Conservation (phyloP, 2,113 vertebrate species). For the Uria lomvia region DNA sequence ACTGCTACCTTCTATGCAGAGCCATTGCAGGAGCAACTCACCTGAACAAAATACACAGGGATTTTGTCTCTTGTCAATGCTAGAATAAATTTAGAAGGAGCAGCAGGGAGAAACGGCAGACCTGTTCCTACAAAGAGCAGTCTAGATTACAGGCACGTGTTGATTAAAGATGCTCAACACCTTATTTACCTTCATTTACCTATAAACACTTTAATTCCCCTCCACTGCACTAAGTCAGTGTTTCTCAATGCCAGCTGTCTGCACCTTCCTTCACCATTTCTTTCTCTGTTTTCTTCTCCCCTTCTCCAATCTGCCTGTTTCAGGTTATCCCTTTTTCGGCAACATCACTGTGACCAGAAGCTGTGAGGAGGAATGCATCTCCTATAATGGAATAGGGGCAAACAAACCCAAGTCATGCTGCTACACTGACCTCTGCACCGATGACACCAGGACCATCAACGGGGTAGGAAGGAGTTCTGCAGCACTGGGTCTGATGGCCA, state of each 20-base stretch:
- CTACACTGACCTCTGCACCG: not conserved
- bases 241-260: not conserved
- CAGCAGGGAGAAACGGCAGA: not conserved
- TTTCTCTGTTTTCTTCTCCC: not conserved
- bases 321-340: slow-evolving; percentile 52
- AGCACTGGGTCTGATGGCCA: fast-evolving
- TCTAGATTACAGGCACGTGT: too few species aligned
- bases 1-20: not conserved
- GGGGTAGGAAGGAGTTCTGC: not conserved
- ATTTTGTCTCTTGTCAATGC: not conserved
- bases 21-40: not conserved
- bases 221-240: not conserved
- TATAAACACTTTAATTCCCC: not conserved
- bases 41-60: not conserved
- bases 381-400: fast-evolving
- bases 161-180: not conserved
- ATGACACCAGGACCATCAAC: fast-evolving
- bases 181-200: not conserved
- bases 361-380: not conserved
- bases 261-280: not conserved
- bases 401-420: slow-evolving; percentile 9
- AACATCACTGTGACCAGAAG: slow-evolving; percentile 29
- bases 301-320: not conserved
- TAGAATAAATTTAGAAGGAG: not conserved
- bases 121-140: fast-evolving